Evolutionary conservation across 2,113 vertebrate species (phyloP).

Genomic region (Chloropsis cyanopogon): DNA sequence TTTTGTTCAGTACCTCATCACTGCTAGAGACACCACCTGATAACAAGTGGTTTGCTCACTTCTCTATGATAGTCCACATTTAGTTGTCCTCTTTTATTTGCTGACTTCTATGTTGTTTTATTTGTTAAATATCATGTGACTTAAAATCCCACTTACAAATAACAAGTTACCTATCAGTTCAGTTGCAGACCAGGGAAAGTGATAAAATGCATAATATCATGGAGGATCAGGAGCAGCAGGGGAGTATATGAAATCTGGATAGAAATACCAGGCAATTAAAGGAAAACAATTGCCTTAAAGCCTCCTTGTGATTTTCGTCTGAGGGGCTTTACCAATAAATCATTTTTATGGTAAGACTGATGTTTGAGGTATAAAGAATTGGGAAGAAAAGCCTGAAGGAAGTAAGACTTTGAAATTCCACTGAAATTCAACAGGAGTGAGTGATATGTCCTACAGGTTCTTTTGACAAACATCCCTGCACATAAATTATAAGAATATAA

Average conservation of each 20-base stretch:
- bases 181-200: neutral
- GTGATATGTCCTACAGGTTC: neutral
- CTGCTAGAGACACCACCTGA: neutral
- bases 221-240: neutral
- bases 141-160: neutral
- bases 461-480: neutral
- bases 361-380: neutral
- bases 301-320: neutral
- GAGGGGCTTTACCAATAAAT: neutral
- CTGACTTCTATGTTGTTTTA: neutral
- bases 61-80: neutral
- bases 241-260: neutral
- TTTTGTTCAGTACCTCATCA: neutral
- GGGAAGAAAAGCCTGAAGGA: neutral
- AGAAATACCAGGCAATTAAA: neutral
- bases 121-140: neutral
- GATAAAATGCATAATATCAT: neutral
- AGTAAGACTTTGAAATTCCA: neutral
- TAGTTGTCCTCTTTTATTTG: neutral
- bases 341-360: neutral
- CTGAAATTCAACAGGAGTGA: neutral
- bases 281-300: neutral
- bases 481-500: neutral
- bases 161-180: neutral
- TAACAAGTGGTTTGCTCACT: neutral